Conservation (phyloP, 2,797 vertebrate species). For the Phrynocephalus vlangalii region DNA sequence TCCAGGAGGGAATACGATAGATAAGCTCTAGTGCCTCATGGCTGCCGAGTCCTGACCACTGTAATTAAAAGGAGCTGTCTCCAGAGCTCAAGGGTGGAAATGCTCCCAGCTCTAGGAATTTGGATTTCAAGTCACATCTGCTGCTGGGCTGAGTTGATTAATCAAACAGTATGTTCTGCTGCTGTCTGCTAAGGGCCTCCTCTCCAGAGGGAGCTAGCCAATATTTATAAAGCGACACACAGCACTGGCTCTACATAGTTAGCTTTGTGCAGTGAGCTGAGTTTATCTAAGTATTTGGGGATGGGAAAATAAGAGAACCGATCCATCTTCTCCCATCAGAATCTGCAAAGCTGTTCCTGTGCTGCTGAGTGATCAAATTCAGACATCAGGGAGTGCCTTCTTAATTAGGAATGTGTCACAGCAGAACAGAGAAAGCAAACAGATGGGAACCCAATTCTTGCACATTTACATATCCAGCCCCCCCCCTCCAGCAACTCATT, state of each 20-base stretch:
- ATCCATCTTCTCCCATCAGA: slow-evolving; percentile 28
- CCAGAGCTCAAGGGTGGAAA: slow-evolving; percentile 6
- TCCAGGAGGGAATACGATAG: background rate
- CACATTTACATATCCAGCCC: slow-evolving; percentile 5
- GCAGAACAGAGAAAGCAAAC: slow-evolving; percentile 7
- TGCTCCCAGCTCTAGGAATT: slow-evolving; percentile 13
- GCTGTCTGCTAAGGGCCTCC: slow-evolving; percentile 12
- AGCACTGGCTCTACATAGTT: slow-evolving; percentile 1
- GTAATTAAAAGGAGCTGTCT: slow-evolving; percentile 20
- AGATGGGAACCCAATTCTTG: slow-evolving; percentile 1
- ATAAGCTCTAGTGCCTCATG: background rate
- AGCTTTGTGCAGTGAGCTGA: background rate
- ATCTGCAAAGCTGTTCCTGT: background rate
- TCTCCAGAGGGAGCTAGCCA: slow-evolving; percentile 31
- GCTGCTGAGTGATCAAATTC: background rate
- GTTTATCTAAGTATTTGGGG: slow-evolving; percentile 7
- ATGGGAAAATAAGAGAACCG: slow-evolving; percentile 21
- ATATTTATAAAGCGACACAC: slow-evolving; percentile 30
- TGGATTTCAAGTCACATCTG: slow-evolving; percentile 47
- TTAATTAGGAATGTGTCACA: background rate
- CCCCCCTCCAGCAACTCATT: background rate
- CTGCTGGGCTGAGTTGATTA: slow-evolving; percentile 29
- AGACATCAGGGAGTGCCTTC: background rate
- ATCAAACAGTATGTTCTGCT: slow-evolving; percentile 35
- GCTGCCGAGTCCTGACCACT: background rate